Evolutionary conservation across 1,140 invertebrate species (phyloP).

Genomic region (Ceratina calcarata): DNA sequence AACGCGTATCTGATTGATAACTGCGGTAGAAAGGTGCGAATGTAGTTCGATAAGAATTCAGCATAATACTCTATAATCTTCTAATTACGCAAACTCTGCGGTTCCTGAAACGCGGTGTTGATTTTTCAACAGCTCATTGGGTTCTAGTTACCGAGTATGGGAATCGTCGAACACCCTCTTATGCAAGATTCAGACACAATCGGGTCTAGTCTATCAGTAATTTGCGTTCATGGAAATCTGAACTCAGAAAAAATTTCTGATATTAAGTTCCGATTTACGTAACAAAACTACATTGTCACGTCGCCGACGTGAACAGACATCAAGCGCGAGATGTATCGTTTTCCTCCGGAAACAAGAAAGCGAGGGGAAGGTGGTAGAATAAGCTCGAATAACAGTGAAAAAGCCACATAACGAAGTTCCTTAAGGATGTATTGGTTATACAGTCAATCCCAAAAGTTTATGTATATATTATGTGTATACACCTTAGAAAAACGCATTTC

Average conservation of each 20-base stretch:
- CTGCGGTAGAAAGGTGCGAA: too few relatives aligned
- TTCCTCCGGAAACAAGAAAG: background rate
- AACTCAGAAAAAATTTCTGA: background rate
- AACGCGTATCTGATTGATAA: background rate
- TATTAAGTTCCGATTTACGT: background rate
- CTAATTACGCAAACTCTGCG: background rate
- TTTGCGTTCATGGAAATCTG: background rate
- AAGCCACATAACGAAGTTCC: background rate
- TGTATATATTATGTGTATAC: too few relatives aligned
- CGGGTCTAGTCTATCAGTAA: background rate
- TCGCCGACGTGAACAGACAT: too few relatives aligned
- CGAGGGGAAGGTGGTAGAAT: background rate
- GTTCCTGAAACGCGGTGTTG: background rate
- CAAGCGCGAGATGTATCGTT: too few relatives aligned
- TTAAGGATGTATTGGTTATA: too few relatives aligned
- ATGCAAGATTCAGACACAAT: background rate
- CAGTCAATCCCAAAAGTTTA: too few relatives aligned
- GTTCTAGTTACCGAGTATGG: background rate
- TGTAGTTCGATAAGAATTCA: too few relatives aligned
- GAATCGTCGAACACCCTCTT: constrained; percentile 2
- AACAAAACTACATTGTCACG: background rate
- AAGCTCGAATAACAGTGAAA: constrained; percentile 24
- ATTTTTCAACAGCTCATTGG: background rate
- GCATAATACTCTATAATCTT: too few relatives aligned
- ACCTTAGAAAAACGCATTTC: too few relatives aligned